phyloP scores from a whole-genome alignment of 2,113 vertebrate species.

The Paratilapia polleni region DNA sequence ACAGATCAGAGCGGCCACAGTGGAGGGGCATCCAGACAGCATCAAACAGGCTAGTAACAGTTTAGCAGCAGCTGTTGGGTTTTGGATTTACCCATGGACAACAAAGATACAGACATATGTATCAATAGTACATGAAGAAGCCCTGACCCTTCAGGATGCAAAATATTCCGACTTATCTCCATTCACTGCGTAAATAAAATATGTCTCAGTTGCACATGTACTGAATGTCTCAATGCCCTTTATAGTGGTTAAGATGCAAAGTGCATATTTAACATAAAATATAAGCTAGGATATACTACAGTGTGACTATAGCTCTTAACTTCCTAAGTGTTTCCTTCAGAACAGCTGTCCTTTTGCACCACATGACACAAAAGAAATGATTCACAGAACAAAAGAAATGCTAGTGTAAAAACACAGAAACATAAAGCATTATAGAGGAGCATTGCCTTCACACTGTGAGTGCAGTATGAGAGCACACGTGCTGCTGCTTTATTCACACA shows the following conservation, averaged over 20 bases:
- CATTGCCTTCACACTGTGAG: conserved; percentile 56
- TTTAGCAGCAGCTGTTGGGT: conserved; percentile 79
- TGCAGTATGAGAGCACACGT: conserved; percentile 55
- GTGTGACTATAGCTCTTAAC: conserved; percentile 72
- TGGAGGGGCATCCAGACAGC: conserved; percentile 52
- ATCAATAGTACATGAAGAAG: conserved; percentile 67
- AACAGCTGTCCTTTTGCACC: conserved; percentile 50
- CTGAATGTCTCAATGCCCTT: conserved; percentile 84
- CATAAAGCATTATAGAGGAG: conserved; percentile 52
- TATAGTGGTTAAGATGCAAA: conserved; percentile 84
- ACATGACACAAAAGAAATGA: conserved; percentile 48
- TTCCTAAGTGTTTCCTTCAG: conserved; percentile 60
- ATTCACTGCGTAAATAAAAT: conserved; percentile 65
- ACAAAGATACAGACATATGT: conserved; percentile 69
- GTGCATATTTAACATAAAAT: conserved; percentile 80
- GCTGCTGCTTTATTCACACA: conserved; percentile 70
- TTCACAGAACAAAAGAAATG: conserved; percentile 65
- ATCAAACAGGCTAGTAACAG: conserved; percentile 66
- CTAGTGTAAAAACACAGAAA: conserved; percentile 49
- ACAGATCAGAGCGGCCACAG: conserved; percentile 51
- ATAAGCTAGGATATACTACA: conserved; percentile 70
- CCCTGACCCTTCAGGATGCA: conserved; percentile 62
- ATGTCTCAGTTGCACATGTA: conserved; percentile 74
- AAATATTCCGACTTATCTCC: conserved; percentile 60
- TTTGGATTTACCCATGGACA: conserved; percentile 72